These are phyloP conservation scores for Macropodus opercularis DNA, from an alignment of 2,797 vertebrate species.

Conservation along the genomic window DNA sequence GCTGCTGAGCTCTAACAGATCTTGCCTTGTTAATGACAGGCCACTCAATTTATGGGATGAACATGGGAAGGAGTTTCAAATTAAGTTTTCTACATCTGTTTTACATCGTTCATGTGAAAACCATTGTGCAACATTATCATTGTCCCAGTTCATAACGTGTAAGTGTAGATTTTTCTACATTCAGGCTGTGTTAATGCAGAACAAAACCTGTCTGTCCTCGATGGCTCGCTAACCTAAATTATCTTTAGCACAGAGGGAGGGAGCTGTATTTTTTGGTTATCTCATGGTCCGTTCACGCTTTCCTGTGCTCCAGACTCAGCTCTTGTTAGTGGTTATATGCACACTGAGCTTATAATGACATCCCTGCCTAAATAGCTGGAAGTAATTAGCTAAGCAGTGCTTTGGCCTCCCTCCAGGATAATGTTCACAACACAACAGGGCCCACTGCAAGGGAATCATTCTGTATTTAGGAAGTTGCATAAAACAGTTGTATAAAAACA, in stretches of 20 bases:
- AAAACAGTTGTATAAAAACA: conserved; percentile 4
- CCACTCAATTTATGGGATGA: conserved; percentile 3
- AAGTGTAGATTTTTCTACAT: conserved; percentile 11
- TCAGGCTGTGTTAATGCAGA: conserved; percentile 9
- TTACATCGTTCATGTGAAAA: conserved; percentile 6
- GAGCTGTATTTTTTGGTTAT: not conserved
- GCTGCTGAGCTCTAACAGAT: conserved; percentile 7
- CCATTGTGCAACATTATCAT: conserved; percentile 18
- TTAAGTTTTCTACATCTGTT: not conserved
- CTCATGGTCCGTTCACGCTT: conserved; percentile 5
- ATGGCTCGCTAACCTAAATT: conserved; percentile 2
- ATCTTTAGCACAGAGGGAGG: conserved; percentile 11
- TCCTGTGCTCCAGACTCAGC: conserved; percentile 1
- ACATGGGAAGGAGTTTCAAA: not conserved
- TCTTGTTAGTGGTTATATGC: conserved; percentile 14
- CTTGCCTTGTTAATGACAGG: conserved; percentile 36
- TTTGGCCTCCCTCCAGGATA: not conserved
- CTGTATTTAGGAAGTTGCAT: not conserved
- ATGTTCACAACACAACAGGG: not conserved
- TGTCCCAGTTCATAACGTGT: conserved; percentile 33
- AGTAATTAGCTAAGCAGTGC: conserved; percentile 27
- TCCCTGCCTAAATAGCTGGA: conserved; percentile 40
- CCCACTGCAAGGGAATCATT: not conserved
- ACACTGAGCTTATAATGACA: conserved; percentile 22
- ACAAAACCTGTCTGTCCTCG: not conserved